phyloP scores from a whole-genome alignment of 2,113 vertebrate species.

The Hippocampus zosterae region DNA sequence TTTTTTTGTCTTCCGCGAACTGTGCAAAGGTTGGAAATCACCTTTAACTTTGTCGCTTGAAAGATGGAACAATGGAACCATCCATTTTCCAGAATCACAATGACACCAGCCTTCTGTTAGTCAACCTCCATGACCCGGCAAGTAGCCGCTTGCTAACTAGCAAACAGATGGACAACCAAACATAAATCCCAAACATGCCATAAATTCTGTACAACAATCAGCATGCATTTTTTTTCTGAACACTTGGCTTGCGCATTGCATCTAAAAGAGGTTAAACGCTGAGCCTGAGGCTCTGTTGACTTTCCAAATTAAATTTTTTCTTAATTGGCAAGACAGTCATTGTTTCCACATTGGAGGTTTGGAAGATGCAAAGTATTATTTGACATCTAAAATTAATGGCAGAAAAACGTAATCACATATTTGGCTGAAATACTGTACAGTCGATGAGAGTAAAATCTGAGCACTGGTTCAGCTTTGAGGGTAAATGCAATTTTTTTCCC shows the following conservation, averaged over 20 bases:
- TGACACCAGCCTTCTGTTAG: no score
- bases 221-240: background rate
- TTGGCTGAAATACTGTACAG: constrained; percentile 2
- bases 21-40: no score
- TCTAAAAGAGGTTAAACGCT: background rate
- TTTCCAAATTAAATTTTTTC: background rate
- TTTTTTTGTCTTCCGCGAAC: no score
- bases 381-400: background rate
- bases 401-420: background rate
- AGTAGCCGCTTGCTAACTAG: background rate
- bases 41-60: no score
- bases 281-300: no score
- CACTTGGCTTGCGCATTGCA: background rate
- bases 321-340: background rate
- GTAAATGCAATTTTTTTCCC: background rate
- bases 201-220: background rate
- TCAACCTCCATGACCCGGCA: no score
- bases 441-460: background rate
- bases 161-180: background rate
- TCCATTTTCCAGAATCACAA: no score
- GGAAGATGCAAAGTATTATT: constrained; percentile 4
- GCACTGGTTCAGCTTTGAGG: background rate
- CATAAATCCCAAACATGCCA: background rate
- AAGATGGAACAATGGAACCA: no score
- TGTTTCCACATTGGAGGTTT: background rate